These are phyloP conservation scores for Orius laevigatus DNA, from an alignment of 1,140 invertebrate species.

Conservation along the genomic window DNA sequence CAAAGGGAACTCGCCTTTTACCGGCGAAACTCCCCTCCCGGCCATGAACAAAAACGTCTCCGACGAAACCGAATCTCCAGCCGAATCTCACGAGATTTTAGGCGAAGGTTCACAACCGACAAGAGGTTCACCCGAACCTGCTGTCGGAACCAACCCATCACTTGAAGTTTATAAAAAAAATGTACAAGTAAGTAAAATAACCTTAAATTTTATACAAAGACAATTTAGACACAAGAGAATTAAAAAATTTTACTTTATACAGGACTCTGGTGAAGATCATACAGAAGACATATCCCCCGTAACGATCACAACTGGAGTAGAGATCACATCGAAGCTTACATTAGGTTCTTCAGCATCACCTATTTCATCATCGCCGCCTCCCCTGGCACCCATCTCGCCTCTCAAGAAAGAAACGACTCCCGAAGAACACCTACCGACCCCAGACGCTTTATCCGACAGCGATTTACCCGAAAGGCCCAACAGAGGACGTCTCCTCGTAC, in stretches of 20 bases:
- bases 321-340: too few species aligned
- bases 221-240: not conserved
- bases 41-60: conserved; percentile 5
- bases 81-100: conserved; percentile 9
- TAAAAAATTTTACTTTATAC: not conserved
- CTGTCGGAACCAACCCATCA: not conserved
- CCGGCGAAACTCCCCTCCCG: not conserved
- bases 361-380: not conserved
- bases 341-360: too few species aligned
- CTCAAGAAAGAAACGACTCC: not conserved
- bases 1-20: conserved; percentile 18
- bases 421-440: not conserved
- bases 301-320: too few species aligned
- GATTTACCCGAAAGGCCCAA: conserved; percentile 25
- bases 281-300: conserved; percentile 1
- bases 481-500: conserved; percentile 26
- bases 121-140: too few species aligned
- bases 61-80: conserved; percentile 7
- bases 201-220: not conserved
- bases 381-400: not conserved
- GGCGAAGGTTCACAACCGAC: not conserved
- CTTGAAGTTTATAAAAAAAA: conserved; percentile 12
- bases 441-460: conserved; percentile 13
- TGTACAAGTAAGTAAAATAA: not conserved
- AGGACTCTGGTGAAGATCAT: conserved; percentile 9